phyloP scores from a whole-genome alignment of 2,797 vertebrate genomes.

The Chaenodraco wilsoni region DNA sequence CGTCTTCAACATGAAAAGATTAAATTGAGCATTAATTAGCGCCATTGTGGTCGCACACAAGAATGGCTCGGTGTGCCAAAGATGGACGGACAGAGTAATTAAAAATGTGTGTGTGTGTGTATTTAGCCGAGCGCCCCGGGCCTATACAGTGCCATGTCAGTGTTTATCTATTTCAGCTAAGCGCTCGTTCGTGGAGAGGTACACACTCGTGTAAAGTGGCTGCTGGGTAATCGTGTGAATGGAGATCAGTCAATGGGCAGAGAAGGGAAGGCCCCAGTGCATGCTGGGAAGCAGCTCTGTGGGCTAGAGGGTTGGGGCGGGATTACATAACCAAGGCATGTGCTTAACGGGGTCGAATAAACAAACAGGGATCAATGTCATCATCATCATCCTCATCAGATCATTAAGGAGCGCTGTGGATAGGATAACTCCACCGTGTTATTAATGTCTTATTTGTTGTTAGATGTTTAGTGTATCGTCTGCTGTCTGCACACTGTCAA shows the following conservation, averaged over 20 bases:
- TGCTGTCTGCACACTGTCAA: not conserved
- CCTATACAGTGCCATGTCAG: constrained; percentile 60
- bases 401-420: constrained; percentile 31
- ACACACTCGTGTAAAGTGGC: constrained; percentile 71
- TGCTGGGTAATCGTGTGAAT: constrained; percentile 81
- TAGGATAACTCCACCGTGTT: constrained; percentile 31
- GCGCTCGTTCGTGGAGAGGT: constrained; percentile 56
- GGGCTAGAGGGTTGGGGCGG: not conserved
- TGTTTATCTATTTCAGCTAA: constrained; percentile 72
- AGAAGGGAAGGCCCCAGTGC: constrained; percentile 62
- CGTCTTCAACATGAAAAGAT: constrained; percentile 62
- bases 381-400: constrained; percentile 55
- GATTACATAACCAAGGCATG: constrained; percentile 72
- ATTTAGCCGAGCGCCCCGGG: constrained; percentile 42
- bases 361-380: constrained; percentile 68
- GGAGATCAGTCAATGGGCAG: constrained; percentile 79
- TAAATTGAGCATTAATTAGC: constrained; percentile 67
- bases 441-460: not conserved
- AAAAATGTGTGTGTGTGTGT: constrained; percentile 38
- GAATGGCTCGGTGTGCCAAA: constrained; percentile 26
- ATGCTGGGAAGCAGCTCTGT: constrained; percentile 69
- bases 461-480: not conserved
- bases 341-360: constrained; percentile 58
- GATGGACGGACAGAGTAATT: constrained; percentile 15
- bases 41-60: constrained; percentile 42